Evolutionary conservation across 2,797 vertebrate genomes (phyloP).

Genomic region (Leptatherina wallacei): DNA sequence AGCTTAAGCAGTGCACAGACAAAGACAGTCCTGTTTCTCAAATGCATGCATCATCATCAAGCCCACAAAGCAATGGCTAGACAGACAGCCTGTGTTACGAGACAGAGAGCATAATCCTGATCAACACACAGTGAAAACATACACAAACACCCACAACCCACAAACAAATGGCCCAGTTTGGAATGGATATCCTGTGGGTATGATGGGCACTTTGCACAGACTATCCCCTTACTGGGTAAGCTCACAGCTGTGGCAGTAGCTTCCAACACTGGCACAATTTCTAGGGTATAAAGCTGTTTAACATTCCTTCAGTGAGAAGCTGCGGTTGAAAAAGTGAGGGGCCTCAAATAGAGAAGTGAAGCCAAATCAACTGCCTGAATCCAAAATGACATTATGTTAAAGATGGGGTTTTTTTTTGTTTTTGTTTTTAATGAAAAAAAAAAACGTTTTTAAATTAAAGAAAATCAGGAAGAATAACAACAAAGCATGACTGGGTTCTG

Average conservation of each 20-base stretch:
- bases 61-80: conserved; percentile 58
- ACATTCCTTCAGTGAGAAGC: conserved; percentile 65
- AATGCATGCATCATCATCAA: conserved; percentile 58
- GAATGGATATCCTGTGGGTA: conserved; percentile 51
- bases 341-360: conserved; percentile 15
- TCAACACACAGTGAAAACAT: conserved; percentile 22
- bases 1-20: conserved; percentile 55
- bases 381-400: neutral
- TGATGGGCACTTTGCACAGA: conserved; percentile 61
- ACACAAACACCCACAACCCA: conserved; percentile 16
- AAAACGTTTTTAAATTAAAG: neutral
- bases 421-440: neutral
- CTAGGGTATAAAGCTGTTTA: conserved; percentile 57
- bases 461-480: conserved; percentile 12
- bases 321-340: conserved; percentile 37
- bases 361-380: neutral
- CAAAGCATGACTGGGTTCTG: neutral
- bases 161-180: conserved; percentile 65
- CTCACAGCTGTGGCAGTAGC: conserved; percentile 43
- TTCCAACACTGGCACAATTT: conserved; percentile 67
- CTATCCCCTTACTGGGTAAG: conserved; percentile 65
- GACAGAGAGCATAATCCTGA: conserved; percentile 49
- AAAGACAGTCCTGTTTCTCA: conserved; percentile 67
- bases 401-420: neutral
- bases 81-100: conserved; percentile 57